These are phyloP conservation scores for Coregonus sp. DNA, from an alignment of 2,797 vertebrate species.

Conservation along the genomic window DNA sequence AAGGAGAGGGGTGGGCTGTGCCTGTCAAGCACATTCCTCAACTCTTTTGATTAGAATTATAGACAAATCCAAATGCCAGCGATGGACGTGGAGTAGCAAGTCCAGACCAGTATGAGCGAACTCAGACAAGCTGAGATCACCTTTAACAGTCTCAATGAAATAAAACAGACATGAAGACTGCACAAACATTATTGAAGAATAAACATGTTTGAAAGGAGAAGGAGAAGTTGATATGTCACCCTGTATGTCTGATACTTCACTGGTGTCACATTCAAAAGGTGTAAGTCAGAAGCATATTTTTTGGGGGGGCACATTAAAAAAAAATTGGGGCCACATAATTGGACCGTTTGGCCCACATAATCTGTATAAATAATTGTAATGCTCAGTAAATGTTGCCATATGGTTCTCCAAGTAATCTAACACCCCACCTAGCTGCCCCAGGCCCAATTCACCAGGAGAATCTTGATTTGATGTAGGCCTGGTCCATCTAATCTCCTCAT, in stretches of 20 bases:
- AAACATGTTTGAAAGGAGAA: not conserved
- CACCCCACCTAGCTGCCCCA: not conserved
- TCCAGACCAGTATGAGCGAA: slow-evolving; percentile 18
- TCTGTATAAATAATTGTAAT: not conserved
- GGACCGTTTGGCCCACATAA: not conserved
- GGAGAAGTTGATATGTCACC: no score
- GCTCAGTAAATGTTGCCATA: not conserved
- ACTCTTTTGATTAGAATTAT: slow-evolving; percentile 59
- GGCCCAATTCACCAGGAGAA: not conserved
- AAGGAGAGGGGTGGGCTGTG: slow-evolving; percentile 8
- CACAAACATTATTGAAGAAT: not conserved
- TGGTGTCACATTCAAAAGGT: not conserved
- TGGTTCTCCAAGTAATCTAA: no score
- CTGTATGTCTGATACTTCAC: not conserved
- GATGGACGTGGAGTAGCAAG: slow-evolving; percentile 33
- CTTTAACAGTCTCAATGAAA: slow-evolving; percentile 16
- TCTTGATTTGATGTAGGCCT: not conserved
- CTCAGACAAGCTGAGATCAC: slow-evolving; percentile 25
- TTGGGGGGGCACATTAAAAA: no score
- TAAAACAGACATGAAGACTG: slow-evolving; percentile 25
- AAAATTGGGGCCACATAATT: not conserved
- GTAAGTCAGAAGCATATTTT: not conserved
- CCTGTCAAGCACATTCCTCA: slow-evolving; percentile 49
- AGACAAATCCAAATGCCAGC: slow-evolving; percentile 39
- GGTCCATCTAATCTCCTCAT: slow-evolving; percentile 8